These are phyloP conservation scores for Rhagologus leucostigma DNA, from an alignment of 2,113 vertebrate species.

Conservation along the genomic window DNA sequence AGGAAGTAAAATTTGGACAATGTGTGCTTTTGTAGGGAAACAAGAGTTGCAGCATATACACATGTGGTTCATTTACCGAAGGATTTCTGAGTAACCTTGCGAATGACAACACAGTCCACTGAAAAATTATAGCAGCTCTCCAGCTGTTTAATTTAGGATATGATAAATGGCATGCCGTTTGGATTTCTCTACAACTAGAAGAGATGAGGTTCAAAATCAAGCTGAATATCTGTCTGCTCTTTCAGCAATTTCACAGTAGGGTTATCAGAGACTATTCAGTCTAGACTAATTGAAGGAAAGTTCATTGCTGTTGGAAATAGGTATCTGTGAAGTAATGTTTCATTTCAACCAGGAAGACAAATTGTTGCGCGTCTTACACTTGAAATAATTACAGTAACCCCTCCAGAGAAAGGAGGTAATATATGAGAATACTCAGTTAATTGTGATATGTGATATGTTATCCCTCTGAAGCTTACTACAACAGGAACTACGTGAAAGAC, in stretches of 20 bases:
- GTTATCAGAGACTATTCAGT: background rate
- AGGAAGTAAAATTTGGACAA: background rate
- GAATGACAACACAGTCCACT: background rate
- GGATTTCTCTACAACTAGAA: background rate
- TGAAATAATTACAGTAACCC: background rate
- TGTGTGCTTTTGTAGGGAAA: background rate
- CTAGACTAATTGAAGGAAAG: conserved; percentile 9
- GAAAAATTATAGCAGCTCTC: conserved; percentile 40
- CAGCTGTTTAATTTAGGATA: conserved; percentile 37
- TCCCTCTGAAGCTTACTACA: background rate
- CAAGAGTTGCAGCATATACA: background rate
- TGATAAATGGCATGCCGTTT: conserved; percentile 30
- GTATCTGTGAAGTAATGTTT: background rate
- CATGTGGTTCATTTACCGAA: background rate
- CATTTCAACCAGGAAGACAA: background rate
- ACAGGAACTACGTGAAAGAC: background rate
- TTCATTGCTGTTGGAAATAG: background rate
- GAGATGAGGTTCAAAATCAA: background rate
- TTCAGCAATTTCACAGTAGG: conserved; percentile 3
- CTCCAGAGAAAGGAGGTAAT: background rate
- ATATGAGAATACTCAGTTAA: background rate
- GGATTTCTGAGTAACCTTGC: conserved; percentile 36
- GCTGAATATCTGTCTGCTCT: background rate
- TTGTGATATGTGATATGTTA: background rate
- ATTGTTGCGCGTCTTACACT: background rate